Evolutionary conservation across 1,140 invertebrate species (phyloP), one percentile per base, ranked within the genome.

Genomic region (Drosophila saltans): DNA sequence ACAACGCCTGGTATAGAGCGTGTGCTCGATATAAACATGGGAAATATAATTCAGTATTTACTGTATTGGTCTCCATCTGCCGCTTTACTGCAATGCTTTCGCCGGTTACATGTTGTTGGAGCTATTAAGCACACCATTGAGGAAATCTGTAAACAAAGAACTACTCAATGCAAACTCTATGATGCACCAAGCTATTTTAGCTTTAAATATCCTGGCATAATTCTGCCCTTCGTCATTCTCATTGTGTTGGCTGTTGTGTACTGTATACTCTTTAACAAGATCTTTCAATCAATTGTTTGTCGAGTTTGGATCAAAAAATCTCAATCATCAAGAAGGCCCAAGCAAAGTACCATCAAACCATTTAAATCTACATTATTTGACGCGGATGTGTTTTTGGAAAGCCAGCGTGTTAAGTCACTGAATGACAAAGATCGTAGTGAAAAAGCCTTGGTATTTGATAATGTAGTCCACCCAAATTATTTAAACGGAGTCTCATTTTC

Each of bases 21-120:
- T 7, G 28, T 11, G 5, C 2, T 7, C 3, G 39, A 62, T 21
- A n/a, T 21, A 0, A 9, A 36, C 0, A 21, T 8, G 1, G 28
- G 28, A 30, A 4, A 4, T 30, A 30, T 30, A 30, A 21, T 66
- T 2, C 33, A 48, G n/a, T 16, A 30, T 48, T 0, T 66, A 0
- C 41, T 41, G 7, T 10, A 43, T 9, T 66, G 63, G 63, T 72
- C 69, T 6, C 63, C 69, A 2, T 45, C 69, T 0, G 30, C 55
- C 9, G 3, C 24, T 33, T 4, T 60, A 21, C 1, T 36, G 39
- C 8, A 39, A 21, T n/a, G 28, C n/a, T 9, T 36, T 9, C 58
- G 39, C 8, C n/a, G 4, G 2, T 39, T 60, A 21, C 39, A 60
- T 21, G 2, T 60, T 6, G 7, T 57, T 33, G 10, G 55, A 5